Evolutionary conservation across 2,888 invertebrate species (phyloP).

Genomic region (Tipula lateralis): DNA sequence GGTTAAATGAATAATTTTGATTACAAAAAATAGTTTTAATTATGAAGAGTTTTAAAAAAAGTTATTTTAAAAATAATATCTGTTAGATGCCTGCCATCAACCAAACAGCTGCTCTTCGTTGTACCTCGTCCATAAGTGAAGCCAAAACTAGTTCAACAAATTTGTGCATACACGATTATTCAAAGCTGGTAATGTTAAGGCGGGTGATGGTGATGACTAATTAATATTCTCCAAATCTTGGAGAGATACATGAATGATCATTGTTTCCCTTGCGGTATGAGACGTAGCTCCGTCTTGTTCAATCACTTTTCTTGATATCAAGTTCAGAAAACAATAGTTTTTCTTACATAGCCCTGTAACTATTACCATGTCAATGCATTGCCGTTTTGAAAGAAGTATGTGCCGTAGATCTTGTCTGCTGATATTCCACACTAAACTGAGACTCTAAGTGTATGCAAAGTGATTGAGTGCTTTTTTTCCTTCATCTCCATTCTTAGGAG

Average conservation of each 20-base stretch:
- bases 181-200: too few species aligned
- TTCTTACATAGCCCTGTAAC: not conserved
- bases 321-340: not conserved
- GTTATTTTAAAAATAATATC: not conserved
- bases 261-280: too few species aligned
- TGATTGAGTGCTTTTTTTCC: too few species aligned
- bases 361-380: not conserved
- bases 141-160: too few species aligned
- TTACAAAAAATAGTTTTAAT: too few species aligned
- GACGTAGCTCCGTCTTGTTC: too few species aligned
- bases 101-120: not conserved
- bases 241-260: too few species aligned
- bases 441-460: not conserved
- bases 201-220: too few species aligned
- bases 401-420: not conserved
- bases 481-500: too few species aligned
- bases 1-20: not conserved
- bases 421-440: not conserved
- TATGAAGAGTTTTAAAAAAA: not conserved
- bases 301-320: not conserved
- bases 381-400: not conserved
- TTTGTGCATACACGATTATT: too few species aligned
- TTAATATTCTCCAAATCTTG: too few species aligned
- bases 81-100: not conserved
- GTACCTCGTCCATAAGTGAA: too few species aligned